Base-by-base conservation (phyloP, 2,888 invertebrate species). In the Coenonympha glycerion region DNA sequence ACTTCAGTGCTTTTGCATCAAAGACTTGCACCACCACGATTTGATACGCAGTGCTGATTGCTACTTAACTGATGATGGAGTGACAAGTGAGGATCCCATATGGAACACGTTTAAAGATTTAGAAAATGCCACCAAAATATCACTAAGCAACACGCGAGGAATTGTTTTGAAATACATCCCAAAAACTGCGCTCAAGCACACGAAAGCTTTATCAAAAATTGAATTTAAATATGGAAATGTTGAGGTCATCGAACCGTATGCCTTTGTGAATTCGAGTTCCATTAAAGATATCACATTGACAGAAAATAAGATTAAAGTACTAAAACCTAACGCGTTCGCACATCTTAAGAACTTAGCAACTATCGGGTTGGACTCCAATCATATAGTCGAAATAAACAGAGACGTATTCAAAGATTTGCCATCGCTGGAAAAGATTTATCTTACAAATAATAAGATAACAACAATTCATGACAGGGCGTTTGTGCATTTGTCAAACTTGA, bases 381-480 rank as follows among this genome's bases (percentile, higher is more conserved):
- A 88, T 49, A 90, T 95, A 59, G 83, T 89, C 1, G 93, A 93
- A 71, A 89, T 95, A 55, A 91, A 91, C 66, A 89, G 92, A 61
- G 89, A 91, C 59, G 92, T 93, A 1, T 95, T 95, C 68, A 85
- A 91, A 6, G 90, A 92, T 66, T 71, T 95, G 50, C 93, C 94
- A 0, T 81, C 87, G 3, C 74, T 94, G 53, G 90, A 91, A 56
- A 90, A 91, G 52, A 87, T 98, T 28, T 92, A 90, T 64, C 85
- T 98, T 37, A 95, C 95, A 60, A 92, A 91, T 62, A 98, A 98
- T 76, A 92, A 93, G 67, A 89, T 98, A 52, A 92, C 92, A 47
- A 91, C 91, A 5, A 88, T 96, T 49, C 97, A 97, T 57, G 95
- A 96, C 53, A 92, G 91, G 64, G 93, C 97, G n/a, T 95, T 94